A percentile compares a stretch with the other conserved stretches of the same genome.
These are phyloP conservation scores for Euthynnus affinis DNA, from an alignment of 2,797 vertebrate species.

Conservation along the genomic window DNA sequence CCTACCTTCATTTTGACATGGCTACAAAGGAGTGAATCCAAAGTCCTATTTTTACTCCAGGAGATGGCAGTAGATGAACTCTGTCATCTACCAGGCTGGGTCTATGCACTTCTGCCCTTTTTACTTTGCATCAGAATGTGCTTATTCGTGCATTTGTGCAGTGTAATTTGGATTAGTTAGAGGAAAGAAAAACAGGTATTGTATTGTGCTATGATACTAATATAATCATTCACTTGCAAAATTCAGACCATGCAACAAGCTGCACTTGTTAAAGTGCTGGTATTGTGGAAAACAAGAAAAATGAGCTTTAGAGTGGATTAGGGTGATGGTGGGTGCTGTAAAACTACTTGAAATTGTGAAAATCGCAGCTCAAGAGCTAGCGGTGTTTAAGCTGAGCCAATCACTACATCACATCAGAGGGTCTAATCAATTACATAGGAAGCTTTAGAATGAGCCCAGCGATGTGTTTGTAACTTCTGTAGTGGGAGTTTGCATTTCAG, in stretches of 20 bases:
- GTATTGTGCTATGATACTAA: background rate
- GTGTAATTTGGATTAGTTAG: constrained; percentile 4
- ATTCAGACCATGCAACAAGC: background rate
- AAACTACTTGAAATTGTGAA: no score
- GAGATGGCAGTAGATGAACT: background rate
- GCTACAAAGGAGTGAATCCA: background rate
- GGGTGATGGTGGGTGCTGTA: no score
- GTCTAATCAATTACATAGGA: no score
- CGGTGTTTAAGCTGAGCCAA: no score
- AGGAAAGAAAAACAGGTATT: constrained; percentile 7
- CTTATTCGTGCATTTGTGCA: constrained; percentile 5
- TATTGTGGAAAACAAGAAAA: no score
- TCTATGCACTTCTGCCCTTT: background rate
- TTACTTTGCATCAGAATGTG: constrained; percentile 1
- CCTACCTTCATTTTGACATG: constrained; percentile 7
- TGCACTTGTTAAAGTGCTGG: no score
- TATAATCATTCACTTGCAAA: background rate
- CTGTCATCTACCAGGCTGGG: background rate
- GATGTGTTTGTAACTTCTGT: no score
- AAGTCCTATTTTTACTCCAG: background rate
- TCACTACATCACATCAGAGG: no score
- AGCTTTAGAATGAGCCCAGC: no score
- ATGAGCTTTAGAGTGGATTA: no score
- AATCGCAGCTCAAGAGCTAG: no score
- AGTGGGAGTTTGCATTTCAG: no score